Evolutionary conservation across 30 jellyfish, hydroid and myxozoan species (phyloP).

Genomic region (Aurelia aurita complex sp. Pacific): DNA sequence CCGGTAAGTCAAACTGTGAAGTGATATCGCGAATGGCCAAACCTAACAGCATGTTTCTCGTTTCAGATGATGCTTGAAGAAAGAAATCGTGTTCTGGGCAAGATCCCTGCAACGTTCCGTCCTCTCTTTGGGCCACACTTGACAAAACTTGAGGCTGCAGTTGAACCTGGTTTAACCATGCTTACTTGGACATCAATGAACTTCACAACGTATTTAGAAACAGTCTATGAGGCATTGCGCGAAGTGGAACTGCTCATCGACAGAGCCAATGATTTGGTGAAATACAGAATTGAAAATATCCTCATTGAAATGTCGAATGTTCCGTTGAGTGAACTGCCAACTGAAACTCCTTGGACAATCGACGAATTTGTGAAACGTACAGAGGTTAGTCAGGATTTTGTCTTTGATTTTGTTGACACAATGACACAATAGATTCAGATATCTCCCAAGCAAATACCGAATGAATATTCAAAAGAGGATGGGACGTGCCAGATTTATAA

Average conservation of each 20-base stretch:
- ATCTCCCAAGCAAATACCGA: no score
- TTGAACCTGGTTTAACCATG: constrained; percentile 94
- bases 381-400: constrained; percentile 45
- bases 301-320: constrained; percentile 68
- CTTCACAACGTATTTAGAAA: constrained; percentile 65
- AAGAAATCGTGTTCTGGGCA: constrained; percentile 57
- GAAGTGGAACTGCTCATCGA: constrained; percentile 83
- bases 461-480: no score
- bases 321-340: constrained; percentile 71
- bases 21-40: no score
- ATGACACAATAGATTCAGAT: no score
- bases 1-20: no score
- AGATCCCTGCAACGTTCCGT: constrained; percentile 61
- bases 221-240: constrained; percentile 71
- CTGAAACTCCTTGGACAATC: constrained; percentile 81
- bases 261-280: constrained; percentile 84
- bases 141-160: constrained; percentile 86
- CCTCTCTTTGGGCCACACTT: constrained; percentile 89
- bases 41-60: background rate
- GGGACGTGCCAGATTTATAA: no score
- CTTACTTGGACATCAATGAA: constrained; percentile 91
- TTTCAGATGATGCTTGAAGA: constrained; percentile 78
- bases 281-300: constrained; percentile 73
- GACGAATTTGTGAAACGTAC: constrained; percentile 77
- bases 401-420: background rate